Percentiles rank a stretch among this genome's conserved stretches.
Evolutionary conservation across 2,888 invertebrate species (phyloP).

Genomic region (Anaspis maculata): DNA sequence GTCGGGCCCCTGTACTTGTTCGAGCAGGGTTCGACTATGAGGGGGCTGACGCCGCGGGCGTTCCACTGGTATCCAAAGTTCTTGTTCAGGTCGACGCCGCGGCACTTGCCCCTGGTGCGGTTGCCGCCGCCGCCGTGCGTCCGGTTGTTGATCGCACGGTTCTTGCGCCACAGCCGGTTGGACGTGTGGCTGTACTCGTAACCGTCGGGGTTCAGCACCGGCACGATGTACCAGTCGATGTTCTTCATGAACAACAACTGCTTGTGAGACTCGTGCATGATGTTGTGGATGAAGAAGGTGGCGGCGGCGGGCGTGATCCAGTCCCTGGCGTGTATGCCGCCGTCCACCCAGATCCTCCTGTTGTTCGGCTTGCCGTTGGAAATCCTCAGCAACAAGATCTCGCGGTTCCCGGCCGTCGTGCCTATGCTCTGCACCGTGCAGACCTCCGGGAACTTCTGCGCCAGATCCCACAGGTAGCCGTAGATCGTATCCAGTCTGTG

Average conservation of each 20-base stretch:
- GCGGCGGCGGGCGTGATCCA: slow-evolving; percentile 80
- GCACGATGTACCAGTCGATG: slow-evolving; percentile 74
- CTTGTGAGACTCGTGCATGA: slow-evolving; percentile 59
- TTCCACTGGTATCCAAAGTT: neutral
- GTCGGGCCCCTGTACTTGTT: slow-evolving; percentile 2
- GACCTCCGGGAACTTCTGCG: slow-evolving; percentile 60
- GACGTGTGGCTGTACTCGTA: slow-evolving; percentile 75
- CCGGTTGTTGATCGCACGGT: slow-evolving; percentile 43
- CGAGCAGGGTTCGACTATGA: slow-evolving; percentile 6
- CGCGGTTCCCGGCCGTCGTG: slow-evolving; percentile 61
- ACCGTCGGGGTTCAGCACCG: slow-evolving; percentile 76
- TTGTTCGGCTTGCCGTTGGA: slow-evolving; percentile 53
- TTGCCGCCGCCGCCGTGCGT: neutral
- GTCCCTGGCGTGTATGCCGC: slow-evolving; percentile 81
- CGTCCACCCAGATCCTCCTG: slow-evolving; percentile 64
- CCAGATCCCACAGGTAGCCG: slow-evolving; percentile 63
- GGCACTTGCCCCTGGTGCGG: too few relatives aligned
- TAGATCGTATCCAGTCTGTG: slow-evolving; percentile 62
- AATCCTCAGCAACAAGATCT: slow-evolving; percentile 62
- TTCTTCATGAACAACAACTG: slow-evolving; percentile 61
- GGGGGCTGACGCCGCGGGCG: neutral
- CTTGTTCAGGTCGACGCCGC: neutral
- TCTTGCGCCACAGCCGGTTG: slow-evolving; percentile 80
- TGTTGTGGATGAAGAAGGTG: slow-evolving; percentile 63
- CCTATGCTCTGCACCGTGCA: slow-evolving; percentile 69